Percentiles rank a stretch among this genome's conserved stretches.
These are phyloP conservation scores for Dasysyrphus albostriatus DNA, from an alignment of 2,888 invertebrate genomes.

Conservation along the genomic window DNA sequence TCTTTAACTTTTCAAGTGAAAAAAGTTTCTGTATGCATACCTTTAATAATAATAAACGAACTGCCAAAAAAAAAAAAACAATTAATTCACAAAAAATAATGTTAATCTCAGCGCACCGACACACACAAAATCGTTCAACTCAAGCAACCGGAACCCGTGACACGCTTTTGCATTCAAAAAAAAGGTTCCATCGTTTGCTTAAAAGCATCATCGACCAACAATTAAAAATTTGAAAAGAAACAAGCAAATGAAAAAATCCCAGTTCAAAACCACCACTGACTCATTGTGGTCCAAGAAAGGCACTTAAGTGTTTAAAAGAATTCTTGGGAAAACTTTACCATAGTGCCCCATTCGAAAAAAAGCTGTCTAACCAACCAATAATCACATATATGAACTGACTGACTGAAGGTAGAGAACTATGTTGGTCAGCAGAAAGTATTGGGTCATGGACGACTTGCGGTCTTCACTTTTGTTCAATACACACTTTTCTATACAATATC, in stretches of 20 bases:
- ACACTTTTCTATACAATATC: neutral
- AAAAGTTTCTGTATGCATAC: neutral
- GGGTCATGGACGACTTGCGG: conserved; percentile 71
- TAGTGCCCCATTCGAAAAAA: conserved; percentile 40
- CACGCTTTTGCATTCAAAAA: conserved; percentile 37
- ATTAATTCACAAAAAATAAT: conserved; percentile 41
- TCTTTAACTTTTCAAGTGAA: conserved; percentile 12
- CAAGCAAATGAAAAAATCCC: conserved; percentile 38
- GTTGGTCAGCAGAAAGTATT: conserved; percentile 71
- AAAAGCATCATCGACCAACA: conserved; percentile 32
- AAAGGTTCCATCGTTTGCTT: conserved; percentile 53
- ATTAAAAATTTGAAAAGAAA: conserved; percentile 19
- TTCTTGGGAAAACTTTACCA: conserved; percentile 49
- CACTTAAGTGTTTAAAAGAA: conserved; percentile 19
- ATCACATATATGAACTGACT: conserved; percentile 29
- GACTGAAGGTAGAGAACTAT: conserved; percentile 26
- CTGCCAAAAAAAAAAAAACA: conserved; percentile 26
- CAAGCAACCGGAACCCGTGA: conserved; percentile 60
- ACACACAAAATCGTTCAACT: conserved; percentile 31
- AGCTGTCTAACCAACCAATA: conserved; percentile 38
- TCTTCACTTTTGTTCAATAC: conserved; percentile 65
- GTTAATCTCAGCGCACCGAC: conserved; percentile 50
- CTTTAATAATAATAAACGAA: conserved; percentile 19
- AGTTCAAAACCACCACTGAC: conserved; percentile 40
- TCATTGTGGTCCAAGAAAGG: conserved; percentile 36